Conservation (phyloP, 92 coral and sea anemone genomes). For the Porites divaricata region DNA sequence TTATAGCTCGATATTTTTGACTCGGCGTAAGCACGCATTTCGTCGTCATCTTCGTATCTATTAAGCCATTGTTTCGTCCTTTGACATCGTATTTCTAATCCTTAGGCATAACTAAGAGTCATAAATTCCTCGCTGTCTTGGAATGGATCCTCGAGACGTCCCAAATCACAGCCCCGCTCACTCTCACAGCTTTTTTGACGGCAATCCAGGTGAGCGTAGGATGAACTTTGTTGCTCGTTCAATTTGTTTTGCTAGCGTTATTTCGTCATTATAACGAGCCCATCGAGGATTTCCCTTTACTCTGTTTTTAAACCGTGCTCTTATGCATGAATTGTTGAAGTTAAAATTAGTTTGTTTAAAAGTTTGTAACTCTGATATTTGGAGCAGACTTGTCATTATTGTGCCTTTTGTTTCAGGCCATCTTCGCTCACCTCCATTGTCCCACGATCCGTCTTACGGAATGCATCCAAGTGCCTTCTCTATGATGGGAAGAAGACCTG, state of each 20-base stretch:
- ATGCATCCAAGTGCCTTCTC: slow-evolving; percentile 95
- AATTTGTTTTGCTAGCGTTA: slow-evolving; percentile 29
- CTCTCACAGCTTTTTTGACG: slow-evolving; percentile 96
- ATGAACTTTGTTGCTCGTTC: slow-evolving; percentile 46
- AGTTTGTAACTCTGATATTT: not conserved
- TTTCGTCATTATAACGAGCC: slow-evolving; percentile 23
- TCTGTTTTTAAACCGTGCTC: slow-evolving; percentile 6
- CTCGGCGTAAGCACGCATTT: slow-evolving; percentile 82
- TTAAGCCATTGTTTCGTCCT: slow-evolving; percentile 82
- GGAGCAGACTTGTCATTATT: slow-evolving; percentile 23
- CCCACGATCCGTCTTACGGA: slow-evolving; percentile 96
- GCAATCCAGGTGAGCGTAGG: slow-evolving; percentile 89
- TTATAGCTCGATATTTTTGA: slow-evolving; percentile 79
- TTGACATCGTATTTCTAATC: slow-evolving; percentile 93
- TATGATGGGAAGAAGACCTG: slow-evolving; percentile 96
- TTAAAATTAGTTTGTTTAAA: not conserved
- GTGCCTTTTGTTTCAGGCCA: slow-evolving; percentile 80
- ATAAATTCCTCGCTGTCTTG: slow-evolving; percentile 48
- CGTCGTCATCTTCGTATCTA: slow-evolving; percentile 82
- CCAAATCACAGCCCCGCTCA: slow-evolving; percentile 99
- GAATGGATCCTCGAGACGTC: slow-evolving; percentile 98
- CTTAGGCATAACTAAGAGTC: slow-evolving; percentile 69
- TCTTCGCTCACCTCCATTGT: slow-evolving; percentile 96
- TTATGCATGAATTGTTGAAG: not conserved
- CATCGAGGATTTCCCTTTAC: slow-evolving; percentile 24